Evolutionary conservation across 2,888 invertebrate species (phyloP).

Genomic region (Arge pagana): DNA sequence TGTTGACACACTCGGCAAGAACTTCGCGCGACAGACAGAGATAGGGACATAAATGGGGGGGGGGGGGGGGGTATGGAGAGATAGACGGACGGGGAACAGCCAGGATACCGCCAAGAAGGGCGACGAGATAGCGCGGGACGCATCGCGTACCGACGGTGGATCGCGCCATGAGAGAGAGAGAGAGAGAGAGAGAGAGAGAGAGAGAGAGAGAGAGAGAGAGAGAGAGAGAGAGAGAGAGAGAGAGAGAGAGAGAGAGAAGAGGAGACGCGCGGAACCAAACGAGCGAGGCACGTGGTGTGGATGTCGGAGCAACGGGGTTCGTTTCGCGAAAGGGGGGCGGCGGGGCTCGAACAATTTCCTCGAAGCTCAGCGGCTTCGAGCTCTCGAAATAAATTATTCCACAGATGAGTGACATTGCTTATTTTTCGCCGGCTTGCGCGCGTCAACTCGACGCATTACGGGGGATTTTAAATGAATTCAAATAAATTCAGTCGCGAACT

Average conservation of each 20-base stretch:
- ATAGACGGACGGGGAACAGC: constrained; percentile 27
- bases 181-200: constrained; percentile 16
- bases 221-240: constrained; percentile 20
- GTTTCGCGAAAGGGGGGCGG: too few species aligned
- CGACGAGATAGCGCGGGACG: constrained; percentile 23
- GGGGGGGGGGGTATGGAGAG: constrained; percentile 1
- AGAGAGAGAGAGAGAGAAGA: constrained; percentile 24
- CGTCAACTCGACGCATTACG: constrained; percentile 21
- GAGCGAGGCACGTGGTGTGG: too few species aligned
- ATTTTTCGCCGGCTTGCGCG: constrained; percentile 38
- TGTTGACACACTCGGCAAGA: constrained; percentile 48
- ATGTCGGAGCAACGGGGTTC: too few species aligned
- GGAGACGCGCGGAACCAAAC: constrained; percentile 30
- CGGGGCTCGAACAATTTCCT: constrained; percentile 53
- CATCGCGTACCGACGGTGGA: constrained; percentile 29
- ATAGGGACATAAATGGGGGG: constrained; percentile 7
- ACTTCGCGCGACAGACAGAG: constrained; percentile 26
- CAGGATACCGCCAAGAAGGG: too few species aligned
- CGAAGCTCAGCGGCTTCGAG: constrained; percentile 48
- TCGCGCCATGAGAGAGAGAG: constrained; percentile 21
- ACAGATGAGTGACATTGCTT: constrained; percentile 48
- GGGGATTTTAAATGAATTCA: constrained; percentile 20
- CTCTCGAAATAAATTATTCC: constrained; percentile 50
- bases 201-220: constrained; percentile 34
- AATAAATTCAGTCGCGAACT: constrained; percentile 19